phyloP scores from a whole-genome alignment of 1,140 invertebrate species.

The Pinna nobilis region DNA sequence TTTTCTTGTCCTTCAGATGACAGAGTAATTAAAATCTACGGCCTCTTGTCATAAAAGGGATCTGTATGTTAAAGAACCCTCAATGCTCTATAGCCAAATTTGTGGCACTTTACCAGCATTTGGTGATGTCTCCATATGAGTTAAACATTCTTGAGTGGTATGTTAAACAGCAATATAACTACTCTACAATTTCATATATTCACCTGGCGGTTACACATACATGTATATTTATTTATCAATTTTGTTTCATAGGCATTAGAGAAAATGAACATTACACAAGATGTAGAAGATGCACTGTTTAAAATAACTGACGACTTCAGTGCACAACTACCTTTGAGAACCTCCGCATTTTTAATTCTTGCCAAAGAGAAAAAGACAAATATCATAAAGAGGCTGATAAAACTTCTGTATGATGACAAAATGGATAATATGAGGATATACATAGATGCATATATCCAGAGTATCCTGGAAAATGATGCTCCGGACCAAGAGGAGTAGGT shows the following conservation, averaged over 20 bases:
- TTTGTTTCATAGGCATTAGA: background rate
- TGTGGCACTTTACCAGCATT: no score
- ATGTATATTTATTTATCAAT: background rate
- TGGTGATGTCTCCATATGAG: no score
- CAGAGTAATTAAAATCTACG: no score
- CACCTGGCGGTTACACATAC: no score
- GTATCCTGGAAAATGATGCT: constrained; percentile 37
- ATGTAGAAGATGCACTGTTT: constrained; percentile 14
- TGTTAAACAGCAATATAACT: no score
- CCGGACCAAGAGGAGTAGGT: constrained; percentile 32
- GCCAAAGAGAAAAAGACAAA: background rate
- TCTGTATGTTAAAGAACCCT: no score
- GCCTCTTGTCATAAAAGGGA: no score
- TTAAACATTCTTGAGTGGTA: no score
- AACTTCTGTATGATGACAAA: constrained; percentile 21
- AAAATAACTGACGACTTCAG: constrained; percentile 16
- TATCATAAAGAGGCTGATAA: background rate
- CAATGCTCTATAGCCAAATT: no score
- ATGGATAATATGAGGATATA: constrained; percentile 31
- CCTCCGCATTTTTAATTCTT: constrained; percentile 12
- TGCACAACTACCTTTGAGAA: background rate
- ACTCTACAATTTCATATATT: no score
- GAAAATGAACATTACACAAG: constrained; percentile 6
- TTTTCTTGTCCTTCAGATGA: no score
- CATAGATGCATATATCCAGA: constrained; percentile 26